A percentile compares a stretch with the other conserved stretches of the same genome.
phyloP scores from a whole-genome alignment of 2,113 vertebrate species.

The Agelaius phoeniceus region DNA sequence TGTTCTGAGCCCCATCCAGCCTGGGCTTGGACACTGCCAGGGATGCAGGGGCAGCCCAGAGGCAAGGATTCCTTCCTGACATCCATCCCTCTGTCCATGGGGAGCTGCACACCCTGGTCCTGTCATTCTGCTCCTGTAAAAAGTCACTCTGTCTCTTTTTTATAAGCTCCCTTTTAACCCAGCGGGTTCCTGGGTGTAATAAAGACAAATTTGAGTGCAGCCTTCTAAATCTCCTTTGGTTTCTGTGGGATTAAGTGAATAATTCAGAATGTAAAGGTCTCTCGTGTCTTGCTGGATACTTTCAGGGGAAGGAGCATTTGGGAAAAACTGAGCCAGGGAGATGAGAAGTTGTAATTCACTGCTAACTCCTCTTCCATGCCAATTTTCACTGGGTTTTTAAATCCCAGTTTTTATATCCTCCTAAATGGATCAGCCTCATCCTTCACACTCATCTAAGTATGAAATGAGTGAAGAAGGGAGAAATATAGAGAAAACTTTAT shows the following conservation, averaged over 20 bases:
- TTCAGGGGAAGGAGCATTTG: background rate
- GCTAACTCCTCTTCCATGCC: background rate
- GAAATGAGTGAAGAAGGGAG: background rate
- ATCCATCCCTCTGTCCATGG: background rate
- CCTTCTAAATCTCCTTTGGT: background rate
- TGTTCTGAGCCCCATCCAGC: rapidly evolving
- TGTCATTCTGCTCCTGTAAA: background rate
- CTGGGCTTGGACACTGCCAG: background rate
- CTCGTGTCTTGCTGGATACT: background rate
- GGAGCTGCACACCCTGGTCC: background rate
- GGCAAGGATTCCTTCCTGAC: background rate
- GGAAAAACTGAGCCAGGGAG: background rate
- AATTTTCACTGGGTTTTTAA: background rate
- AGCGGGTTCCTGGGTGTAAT: background rate
- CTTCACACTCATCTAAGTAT: background rate
- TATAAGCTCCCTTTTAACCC: background rate
- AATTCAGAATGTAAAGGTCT: background rate
- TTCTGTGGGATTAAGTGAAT: background rate
- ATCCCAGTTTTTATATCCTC: background rate
- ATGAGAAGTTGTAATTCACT: background rate
- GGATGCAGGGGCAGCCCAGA: background rate
- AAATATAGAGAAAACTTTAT: background rate
- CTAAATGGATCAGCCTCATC: background rate
- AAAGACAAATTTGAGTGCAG: background rate
- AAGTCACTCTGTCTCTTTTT: background rate